Percentiles rank a stretch among this genome's conserved stretches.
phyloP scores from a whole-genome alignment of 2,888 invertebrate genomes.

The Drosophila rellima region DNA sequence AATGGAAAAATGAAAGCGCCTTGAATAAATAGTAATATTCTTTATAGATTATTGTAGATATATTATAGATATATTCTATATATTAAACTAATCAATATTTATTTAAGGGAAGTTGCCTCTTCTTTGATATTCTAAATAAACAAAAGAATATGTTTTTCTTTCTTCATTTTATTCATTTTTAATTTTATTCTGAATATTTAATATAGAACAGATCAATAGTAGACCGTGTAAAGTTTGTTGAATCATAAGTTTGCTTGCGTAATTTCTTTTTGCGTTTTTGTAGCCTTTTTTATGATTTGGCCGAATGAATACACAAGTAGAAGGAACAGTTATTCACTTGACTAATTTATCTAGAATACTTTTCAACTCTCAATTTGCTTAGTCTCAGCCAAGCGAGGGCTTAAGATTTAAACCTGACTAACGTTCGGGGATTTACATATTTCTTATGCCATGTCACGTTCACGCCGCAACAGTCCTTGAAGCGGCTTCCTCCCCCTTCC shows the following conservation, averaged over 20 bases:
- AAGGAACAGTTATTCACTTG: constrained; percentile 24
- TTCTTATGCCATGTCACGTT: constrained; percentile 66
- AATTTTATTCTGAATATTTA: not conserved
- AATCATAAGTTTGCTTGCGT: not conserved
- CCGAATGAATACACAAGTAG: constrained; percentile 7
- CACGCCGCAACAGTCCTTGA: constrained; percentile 45
- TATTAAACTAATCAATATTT: not conserved
- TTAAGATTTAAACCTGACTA: constrained; percentile 65
- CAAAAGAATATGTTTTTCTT: not conserved
- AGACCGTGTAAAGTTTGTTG: not conserved
- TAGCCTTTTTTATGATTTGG: not conserved
- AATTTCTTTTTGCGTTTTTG: not conserved
- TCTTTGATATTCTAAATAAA: too few relatives aligned
- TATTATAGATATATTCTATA: too few relatives aligned
- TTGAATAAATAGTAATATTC: too few relatives aligned
- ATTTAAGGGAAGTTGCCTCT: not conserved
- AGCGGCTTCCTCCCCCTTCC: not conserved
- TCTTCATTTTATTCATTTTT: not conserved
- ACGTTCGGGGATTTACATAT: constrained; percentile 62
- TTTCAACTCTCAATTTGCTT: constrained; percentile 60
- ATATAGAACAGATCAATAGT: not conserved
- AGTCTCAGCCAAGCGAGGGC: constrained; percentile 37
- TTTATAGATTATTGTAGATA: too few relatives aligned
- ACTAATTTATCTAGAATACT: constrained; percentile 60
- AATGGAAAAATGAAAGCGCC: not conserved